A percentile compares a stretch with the other conserved stretches of the same genome.
Conservation (phyloP, 2,113 vertebrate species). For the Mixornis gularis region DNA sequence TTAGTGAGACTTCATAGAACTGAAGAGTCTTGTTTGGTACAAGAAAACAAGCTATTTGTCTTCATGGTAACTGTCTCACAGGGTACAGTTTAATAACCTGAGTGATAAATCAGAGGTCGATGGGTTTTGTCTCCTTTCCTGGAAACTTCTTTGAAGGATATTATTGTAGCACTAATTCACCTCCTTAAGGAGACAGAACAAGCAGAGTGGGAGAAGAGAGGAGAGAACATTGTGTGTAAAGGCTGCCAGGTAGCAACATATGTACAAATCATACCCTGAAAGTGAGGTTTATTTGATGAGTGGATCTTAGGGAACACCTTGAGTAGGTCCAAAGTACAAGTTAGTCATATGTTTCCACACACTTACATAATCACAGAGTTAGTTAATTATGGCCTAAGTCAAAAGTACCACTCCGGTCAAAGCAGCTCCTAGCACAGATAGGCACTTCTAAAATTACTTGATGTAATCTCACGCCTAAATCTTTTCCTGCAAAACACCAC, state of each 20-base stretch:
- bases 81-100: not conserved
- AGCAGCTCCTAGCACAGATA: not conserved
- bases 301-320: not conserved
- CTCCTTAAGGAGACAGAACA: not conserved
- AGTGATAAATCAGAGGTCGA: not conserved
- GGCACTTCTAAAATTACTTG: not conserved
- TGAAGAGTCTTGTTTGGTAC: not conserved
- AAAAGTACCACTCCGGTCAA: not conserved
- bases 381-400: not conserved
- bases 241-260: not conserved
- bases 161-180: not conserved
- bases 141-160: not conserved
- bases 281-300: not conserved
- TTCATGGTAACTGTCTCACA: not conserved
- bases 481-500: not conserved
- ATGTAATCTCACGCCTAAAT: not conserved
- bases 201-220: not conserved
- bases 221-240: not conserved
- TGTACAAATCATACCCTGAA: not conserved
- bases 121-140: not conserved
- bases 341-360: not conserved
- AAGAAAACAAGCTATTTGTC: not conserved
- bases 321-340: slow-evolving; percentile 34
- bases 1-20: not conserved
- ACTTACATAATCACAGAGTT: not conserved